Evolutionary conservation across 1,140 invertebrate species (phyloP), one percentile per base, ranked within the genome.

Genomic region (Bradysia coprophila): DNA sequence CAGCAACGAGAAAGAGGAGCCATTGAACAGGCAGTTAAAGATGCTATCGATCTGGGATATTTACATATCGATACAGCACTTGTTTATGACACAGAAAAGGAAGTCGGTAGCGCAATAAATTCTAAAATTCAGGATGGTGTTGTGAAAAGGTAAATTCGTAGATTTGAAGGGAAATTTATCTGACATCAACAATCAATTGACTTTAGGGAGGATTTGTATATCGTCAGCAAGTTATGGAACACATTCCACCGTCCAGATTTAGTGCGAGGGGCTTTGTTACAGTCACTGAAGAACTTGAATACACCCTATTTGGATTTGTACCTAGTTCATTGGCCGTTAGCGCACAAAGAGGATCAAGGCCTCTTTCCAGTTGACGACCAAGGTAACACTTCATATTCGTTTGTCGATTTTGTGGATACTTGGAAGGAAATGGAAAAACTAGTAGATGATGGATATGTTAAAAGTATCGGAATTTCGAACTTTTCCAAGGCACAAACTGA

Each of bases 281-380:
- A 66, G 44, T 66, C 74, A 1, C 53, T 91, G 21, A 56, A 64
- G 2, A 68, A 72, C 46, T 66, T 92, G 21, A 71, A 72, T 0
- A 54, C 90, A 2, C 69, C 76, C 23, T 91, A 91, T 53, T 52
- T 94, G 0, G 88, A 94, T 60, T 61, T 92, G 0, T 91, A 78
- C 54, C 66, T 93, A 2, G 75, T 94, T 50, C 89, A 94, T 55
- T 92, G 84, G 83, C 88, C 88, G 6, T 69, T 78, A 45, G 78
- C 64, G 2, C 81, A 72, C 51, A 31, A 68, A 59, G 66, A 41
- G 13, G 16, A 16, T 31, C 40, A 39, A 21, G 42, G 44, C 10
- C 40, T 48, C 4, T 45, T 47, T 8, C 49, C 49, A 11, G 46
- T 34, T n/a, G 68, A 75, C 46, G 69, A n/a, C n/a, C n/a, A n/a